Conservation (phyloP, 2,113 vertebrate genomes). For the Mohoua ochrocephala region DNA sequence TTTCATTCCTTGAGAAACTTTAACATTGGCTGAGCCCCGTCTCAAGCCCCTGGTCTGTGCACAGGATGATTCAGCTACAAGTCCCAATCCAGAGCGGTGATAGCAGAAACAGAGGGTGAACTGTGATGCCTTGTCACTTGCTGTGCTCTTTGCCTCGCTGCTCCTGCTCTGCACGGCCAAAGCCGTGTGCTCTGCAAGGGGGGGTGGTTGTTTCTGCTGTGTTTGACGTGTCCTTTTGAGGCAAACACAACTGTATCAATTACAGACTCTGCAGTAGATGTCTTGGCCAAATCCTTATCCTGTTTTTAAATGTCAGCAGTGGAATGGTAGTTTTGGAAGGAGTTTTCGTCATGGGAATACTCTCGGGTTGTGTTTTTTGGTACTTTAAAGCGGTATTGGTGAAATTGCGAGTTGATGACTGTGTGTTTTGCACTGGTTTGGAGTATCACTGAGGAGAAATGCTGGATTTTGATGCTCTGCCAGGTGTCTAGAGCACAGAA, state of each 20-base stretch:
- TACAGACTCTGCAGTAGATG: not conserved
- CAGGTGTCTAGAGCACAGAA: not conserved
- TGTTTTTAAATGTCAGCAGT: not conserved
- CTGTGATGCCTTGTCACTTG: not conserved
- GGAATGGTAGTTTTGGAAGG: not conserved
- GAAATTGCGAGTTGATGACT: not conserved
- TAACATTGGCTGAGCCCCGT: not conserved
- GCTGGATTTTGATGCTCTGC: not conserved
- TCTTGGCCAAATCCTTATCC: not conserved
- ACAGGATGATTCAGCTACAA: not conserved
- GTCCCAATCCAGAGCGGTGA: not conserved
- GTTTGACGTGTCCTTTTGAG: not conserved
- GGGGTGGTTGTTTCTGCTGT: not conserved
- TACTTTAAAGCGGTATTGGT: not conserved
- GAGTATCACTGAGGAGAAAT: not conserved
- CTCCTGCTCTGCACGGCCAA: not conserved
- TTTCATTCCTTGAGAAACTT: constrained; percentile 29
- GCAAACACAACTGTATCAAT: not conserved
- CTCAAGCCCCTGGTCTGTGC: not conserved
- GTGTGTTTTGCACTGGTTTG: not conserved
- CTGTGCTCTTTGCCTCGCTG: not conserved
- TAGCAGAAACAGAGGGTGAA: not conserved
- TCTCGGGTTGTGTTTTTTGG: not conserved
- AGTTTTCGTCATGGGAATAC: not conserved
- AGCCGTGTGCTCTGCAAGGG: not conserved